Conservation (phyloP, 2,797 vertebrate species). For the Hyperoplus immaculatus region DNA sequence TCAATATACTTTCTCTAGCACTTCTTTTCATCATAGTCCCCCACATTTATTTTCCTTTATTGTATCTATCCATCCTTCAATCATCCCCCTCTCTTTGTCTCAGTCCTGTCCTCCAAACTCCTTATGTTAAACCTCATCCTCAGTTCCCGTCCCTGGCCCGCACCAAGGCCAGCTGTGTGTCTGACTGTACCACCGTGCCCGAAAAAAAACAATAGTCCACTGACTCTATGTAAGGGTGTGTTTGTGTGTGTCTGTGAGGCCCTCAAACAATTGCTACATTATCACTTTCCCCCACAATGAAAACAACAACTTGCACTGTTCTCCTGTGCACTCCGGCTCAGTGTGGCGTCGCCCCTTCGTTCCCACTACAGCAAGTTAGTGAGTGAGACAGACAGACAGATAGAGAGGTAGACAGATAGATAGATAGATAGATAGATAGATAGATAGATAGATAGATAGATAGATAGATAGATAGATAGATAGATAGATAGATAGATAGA, state of each 20-base stretch:
- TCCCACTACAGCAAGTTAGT: conserved; percentile 8
- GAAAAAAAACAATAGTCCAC: conserved; percentile 71
- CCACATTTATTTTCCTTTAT: too few species aligned
- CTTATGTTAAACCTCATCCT: conserved; percentile 31
- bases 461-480: too few species aligned
- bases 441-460: too few species aligned
- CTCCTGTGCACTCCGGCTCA: conserved; percentile 31
- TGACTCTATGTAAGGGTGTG: conserved; percentile 38
- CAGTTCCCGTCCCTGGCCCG: conserved; percentile 74
- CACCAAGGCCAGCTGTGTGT: conserved; percentile 80
- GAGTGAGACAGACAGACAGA: conserved; percentile 44
- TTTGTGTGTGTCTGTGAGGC: conserved; percentile 33
- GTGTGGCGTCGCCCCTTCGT: conserved; percentile 7
- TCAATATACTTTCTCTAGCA: too few species aligned
- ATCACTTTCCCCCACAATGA: conserved; percentile 58
- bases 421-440: not conserved
- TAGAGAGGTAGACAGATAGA: conserved; percentile 37
- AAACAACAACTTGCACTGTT: conserved; percentile 46
- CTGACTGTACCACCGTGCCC: conserved; percentile 80
- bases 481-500: too few species aligned
- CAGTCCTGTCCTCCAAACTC: not conserved
- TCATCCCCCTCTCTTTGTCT: not conserved
- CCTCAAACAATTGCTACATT: conserved; percentile 71
- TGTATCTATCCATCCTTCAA: not conserved
- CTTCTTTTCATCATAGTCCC: too few species aligned